phyloP scores from a whole-genome alignment of 2,888 invertebrate species.

The Lumbricus terrestris region DNA sequence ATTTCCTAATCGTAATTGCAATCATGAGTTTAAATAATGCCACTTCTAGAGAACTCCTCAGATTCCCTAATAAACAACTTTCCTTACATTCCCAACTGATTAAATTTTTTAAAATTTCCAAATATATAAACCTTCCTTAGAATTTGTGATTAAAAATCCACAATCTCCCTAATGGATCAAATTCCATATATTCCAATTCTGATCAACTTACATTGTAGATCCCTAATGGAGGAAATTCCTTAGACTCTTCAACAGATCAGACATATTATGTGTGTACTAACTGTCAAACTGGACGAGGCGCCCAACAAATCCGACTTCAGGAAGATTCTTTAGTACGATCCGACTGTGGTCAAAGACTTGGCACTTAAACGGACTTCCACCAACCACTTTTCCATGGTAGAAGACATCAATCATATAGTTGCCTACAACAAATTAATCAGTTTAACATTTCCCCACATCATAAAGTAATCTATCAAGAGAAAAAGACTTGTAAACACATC shows the following conservation, averaged over 20 bases:
- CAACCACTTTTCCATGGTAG: slow-evolving; percentile 57
- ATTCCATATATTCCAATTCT: neutral
- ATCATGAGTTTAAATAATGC: too few species aligned
- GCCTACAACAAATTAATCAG: slow-evolving; percentile 50
- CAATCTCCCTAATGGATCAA: too few species aligned
- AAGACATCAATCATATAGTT: slow-evolving; percentile 64
- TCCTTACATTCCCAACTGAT: neutral
- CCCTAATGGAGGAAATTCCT: neutral
- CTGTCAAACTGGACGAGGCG: slow-evolving; percentile 93
- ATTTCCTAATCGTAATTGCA: neutral
- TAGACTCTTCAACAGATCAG: neutral
- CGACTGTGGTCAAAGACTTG: slow-evolving; percentile 70
- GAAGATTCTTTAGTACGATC: slow-evolving; percentile 83
- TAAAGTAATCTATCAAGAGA: too few species aligned
- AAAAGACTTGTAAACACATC: too few species aligned
- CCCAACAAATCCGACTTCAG: slow-evolving; percentile 69
- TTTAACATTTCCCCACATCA: neutral
- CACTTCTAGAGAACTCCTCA: too few species aligned
- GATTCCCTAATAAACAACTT: neutral
- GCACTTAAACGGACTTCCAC: slow-evolving; percentile 62
- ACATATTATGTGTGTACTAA: slow-evolving; percentile 62
- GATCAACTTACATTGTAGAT: neutral
- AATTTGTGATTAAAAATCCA: neutral
- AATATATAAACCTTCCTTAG: neutral
- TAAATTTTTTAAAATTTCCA: neutral